Base-by-base conservation (phyloP, 2,797 vertebrate genomes). In the Betta splendens region DNA sequence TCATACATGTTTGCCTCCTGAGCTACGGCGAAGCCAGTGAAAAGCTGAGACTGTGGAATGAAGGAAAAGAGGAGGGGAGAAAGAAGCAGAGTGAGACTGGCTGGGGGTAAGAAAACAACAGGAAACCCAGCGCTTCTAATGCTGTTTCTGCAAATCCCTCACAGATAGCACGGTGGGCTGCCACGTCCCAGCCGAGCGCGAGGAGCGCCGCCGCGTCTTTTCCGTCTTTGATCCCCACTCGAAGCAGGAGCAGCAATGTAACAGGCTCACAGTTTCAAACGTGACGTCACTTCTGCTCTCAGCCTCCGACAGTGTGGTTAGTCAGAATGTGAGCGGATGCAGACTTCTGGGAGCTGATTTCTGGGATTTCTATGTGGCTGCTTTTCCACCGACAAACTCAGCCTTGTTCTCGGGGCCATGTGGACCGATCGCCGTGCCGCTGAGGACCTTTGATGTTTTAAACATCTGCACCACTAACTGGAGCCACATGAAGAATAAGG, bases 401-500 rank as follows among this genome's bases (percentile, higher is more conserved):
- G 53, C 68, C 62, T 68, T 61, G 67, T 59, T 61, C 18, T 54
- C 22, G 8, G 46, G 84, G 72, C 86, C 86, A 69, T 82, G 84
- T 86, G 86, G 83, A 88, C 89, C 82, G 43, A 83, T 86, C 49
- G 59, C 61, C 7, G 67, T 5, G 36, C 45, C 67, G 56, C 73
- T 73, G 69, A 71, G 79, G 78, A 80, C 72, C 76, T 21, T 64
- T 80, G 85, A 35, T 71, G 31, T 80, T 80, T 80, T 71, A 72
- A 84, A 75, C 67, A 33, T 54, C 81, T 80, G 87, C 86, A 91
- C 83, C 26, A 84, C 53, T 85, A 81, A 89, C 69, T 75, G 88
- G 87, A 89, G 79, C 86, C 95, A 94, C 94, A 98, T 99, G 97
- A 99, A 97, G 97, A 99, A 99, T 94, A 99, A 98, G 94, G 93